Percentiles rank a stretch among this genome's conserved stretches.
phyloP scores from a whole-genome alignment of 2,797 vertebrate genomes.

The Fringilla coelebs region DNA sequence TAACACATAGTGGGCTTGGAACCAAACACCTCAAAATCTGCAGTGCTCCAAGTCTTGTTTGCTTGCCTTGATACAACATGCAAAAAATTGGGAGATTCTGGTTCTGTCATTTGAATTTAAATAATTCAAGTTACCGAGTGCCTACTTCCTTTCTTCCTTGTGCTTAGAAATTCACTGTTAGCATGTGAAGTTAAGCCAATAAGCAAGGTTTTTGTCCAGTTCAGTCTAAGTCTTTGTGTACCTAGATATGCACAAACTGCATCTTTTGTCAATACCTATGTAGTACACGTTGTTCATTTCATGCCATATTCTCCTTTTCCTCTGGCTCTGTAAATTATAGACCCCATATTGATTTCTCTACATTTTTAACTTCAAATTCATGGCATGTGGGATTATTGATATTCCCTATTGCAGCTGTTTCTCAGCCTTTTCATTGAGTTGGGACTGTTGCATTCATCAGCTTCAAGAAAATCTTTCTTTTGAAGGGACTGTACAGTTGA shows the following conservation, averaged over 20 bases:
- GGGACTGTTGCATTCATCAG: not conserved
- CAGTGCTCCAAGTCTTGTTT: fast-evolving
- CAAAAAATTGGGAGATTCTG: not conserved
- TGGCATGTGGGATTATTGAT: not conserved
- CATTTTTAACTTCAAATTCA: not conserved
- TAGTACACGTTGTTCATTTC: not conserved
- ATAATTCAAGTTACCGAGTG: not conserved
- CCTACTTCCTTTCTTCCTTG: not conserved
- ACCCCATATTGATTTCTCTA: not conserved
- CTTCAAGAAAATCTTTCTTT: not conserved
- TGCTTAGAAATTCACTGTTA: not conserved
- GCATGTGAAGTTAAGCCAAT: not conserved
- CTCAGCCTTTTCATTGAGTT: not conserved
- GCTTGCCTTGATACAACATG: not conserved
- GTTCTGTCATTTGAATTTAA: not conserved
- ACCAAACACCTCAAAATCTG: not conserved
- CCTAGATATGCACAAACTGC: not conserved
- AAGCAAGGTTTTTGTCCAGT: not conserved
- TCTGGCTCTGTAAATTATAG: not conserved
- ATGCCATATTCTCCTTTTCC: not conserved
- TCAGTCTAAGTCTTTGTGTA: not conserved
- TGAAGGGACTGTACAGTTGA: not conserved
- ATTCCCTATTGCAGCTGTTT: not conserved
- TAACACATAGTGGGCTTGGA: not conserved
- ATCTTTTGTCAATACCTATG: not conserved